A percentile compares a stretch with the other conserved stretches of the same genome.
phyloP scores from a whole-genome alignment of 2,888 invertebrate species.

The Tenthredo scrophulariae region DNA sequence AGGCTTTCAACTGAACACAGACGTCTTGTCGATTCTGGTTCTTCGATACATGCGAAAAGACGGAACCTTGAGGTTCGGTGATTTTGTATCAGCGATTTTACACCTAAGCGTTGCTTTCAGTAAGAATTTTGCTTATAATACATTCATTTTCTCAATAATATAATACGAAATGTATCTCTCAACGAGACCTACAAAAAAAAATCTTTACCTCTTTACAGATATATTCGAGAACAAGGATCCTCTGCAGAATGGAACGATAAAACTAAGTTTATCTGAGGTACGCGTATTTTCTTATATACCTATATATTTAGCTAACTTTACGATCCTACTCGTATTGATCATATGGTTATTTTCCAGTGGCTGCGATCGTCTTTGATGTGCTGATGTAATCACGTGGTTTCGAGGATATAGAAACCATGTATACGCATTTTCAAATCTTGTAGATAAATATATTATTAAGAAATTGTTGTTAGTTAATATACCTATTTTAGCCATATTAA shows the following conservation, averaged over 20 bases:
- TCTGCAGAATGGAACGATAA: constrained; percentile 89
- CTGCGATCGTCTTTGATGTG: constrained; percentile 87
- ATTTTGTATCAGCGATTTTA: constrained; percentile 94
- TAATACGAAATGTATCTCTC: neutral
- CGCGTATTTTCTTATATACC: constrained; percentile 64
- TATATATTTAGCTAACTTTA: constrained; percentile 56
- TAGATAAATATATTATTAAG: constrained; percentile 44
- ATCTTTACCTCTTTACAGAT: constrained; percentile 77
- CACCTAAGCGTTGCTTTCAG: constrained; percentile 94
- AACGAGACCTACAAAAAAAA: neutral
- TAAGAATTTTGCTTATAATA: constrained; percentile 77
- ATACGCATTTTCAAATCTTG: constrained; percentile 57
- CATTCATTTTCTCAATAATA: constrained; percentile 22
- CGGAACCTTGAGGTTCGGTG: constrained; percentile 93
- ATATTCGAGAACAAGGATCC: constrained; percentile 89
- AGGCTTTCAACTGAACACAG: constrained; percentile 92
- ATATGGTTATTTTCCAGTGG: constrained; percentile 83
- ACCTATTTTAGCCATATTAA: constrained; percentile 72
- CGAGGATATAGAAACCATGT: constrained; percentile 7
- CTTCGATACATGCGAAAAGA: constrained; percentile 95
- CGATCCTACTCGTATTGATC: constrained; percentile 38
- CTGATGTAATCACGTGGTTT: constrained; percentile 74
- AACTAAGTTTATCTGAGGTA: constrained; percentile 90
- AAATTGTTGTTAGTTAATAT: constrained; percentile 21
- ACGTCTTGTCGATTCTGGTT: constrained; percentile 90